Base-by-base conservation (phyloP, 1,140 invertebrate species). In the Tyrophagus putrescentiae region DNA sequence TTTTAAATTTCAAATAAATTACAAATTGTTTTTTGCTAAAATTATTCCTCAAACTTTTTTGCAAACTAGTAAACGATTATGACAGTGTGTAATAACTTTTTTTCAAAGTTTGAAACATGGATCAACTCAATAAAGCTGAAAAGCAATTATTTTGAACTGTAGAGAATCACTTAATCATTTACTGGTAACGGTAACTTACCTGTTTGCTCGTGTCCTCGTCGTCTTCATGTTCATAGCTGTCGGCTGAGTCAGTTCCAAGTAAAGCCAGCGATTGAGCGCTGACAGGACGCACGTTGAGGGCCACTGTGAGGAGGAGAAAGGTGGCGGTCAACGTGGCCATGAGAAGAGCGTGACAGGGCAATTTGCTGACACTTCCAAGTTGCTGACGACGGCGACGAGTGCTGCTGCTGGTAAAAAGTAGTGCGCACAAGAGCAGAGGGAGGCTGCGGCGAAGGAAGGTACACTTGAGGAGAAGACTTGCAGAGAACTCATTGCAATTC, bases 221-320 rank as follows among this genome's bases (percentile, higher is more conserved):
- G 31, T 48, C 45, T 48, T 48, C 45, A 48, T 48, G 45, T 48
- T 48, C 45, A 21, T 48, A 48, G 45, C 45, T 48, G 21, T 48
- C 45, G 7, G 31, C 31, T 48, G 7, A 29, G 21, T 48, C 18
- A 7, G 45, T 13, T 25, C 31, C 31, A 7, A 48, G 21, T 25
- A 48, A 48, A 25, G 7, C 45, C 45, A 48, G 23, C 31, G 13
- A 21, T 39, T 48, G 45, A 7, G 45, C 45, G 7, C 18, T 48
- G 18, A 29, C 45, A 9, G 45, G 7, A 7, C 31, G 45, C 13
- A 13, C 31, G 45, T 48, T 48, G n/a, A n/a, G n/a, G n/a, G n/a
- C n/a, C 31, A 29, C 45, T 21, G 36, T 39, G 13, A 39, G 21
- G 13, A 39, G 21, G 13, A 39, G 36, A 13, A 39, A 21, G 21